A percentile compares a stretch with the other conserved stretches of the same genome.
phyloP scores from a whole-genome alignment of 2,888 invertebrate species.

The Copidosoma aretas region DNA sequence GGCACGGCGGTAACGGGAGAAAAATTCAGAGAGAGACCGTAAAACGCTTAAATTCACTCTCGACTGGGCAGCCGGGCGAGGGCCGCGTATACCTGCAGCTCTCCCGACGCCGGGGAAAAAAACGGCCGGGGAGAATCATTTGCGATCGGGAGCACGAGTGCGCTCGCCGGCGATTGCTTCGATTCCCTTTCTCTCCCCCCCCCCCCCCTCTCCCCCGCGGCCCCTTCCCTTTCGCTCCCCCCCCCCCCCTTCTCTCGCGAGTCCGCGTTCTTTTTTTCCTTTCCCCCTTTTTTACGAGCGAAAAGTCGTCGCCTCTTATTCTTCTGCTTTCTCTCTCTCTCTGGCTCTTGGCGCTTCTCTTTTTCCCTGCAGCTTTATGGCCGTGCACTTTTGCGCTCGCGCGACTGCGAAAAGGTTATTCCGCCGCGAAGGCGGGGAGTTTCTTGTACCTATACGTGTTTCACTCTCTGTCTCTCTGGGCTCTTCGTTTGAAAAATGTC shows the following conservation, averaged over 20 bases:
- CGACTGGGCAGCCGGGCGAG: background rate
- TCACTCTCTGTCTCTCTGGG: too few relatives aligned
- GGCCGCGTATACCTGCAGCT: background rate
- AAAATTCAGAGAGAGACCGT: background rate
- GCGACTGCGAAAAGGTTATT: background rate
- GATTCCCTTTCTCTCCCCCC: background rate
- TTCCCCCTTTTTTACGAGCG: background rate
- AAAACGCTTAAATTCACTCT: background rate
- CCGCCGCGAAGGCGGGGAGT: background rate
- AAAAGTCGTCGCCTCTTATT: background rate
- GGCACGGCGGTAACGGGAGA: too few relatives aligned
- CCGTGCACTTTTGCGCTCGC: background rate
- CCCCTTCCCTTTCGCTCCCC: background rate
- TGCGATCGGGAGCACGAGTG: conserved; percentile 18
- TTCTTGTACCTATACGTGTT: too few relatives aligned
- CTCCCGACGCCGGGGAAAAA: background rate
- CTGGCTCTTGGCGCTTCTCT: background rate
- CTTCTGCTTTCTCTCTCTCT: background rate
- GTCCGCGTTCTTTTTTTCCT: background rate
- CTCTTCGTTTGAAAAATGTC: too few relatives aligned
- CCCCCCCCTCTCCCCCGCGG: too few relatives aligned
- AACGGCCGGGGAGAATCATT: conserved; percentile 10
- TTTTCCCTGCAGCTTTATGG: background rate
- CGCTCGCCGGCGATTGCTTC: conserved; percentile 10
- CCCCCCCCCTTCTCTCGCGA: too few relatives aligned